Base-by-base conservation (phyloP, 2,113 vertebrate genomes). In the Rattus norvegicus region DNA sequence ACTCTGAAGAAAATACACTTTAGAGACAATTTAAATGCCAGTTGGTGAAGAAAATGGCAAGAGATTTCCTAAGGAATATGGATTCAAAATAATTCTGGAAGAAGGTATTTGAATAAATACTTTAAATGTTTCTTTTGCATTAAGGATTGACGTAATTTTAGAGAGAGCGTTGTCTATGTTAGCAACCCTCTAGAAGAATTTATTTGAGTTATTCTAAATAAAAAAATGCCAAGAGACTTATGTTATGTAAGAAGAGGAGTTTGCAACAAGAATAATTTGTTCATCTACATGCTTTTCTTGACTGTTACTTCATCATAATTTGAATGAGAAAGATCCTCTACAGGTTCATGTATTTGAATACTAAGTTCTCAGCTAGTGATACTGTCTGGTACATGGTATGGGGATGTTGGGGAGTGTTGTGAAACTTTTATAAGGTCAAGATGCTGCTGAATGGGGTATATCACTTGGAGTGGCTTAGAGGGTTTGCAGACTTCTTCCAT, bases 401-500 rank as follows among this genome's bases (percentile, higher is more conserved):
- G 67, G 30, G 4, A 69, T 36, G 67, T 2, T 36, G 33, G 0
- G 5, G 67, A 36, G 9, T 22, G 5, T 22, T 81, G 13, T n/a
- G 33, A 33, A 81, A n/a, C 4, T 0, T 56, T 22, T n/a, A 36
- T 33, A n/a, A 81, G 19, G 5, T 56, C 33, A 24, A n/a, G 33
- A 59, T 19, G n/a, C 56, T n/a, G 16, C 9, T 22, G 30, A 10
- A 56, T 36, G 17, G 33, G n/a, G 28, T 33, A 79, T 1, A 52
- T 17, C 36, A 39, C 1, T 39, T 61, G 20, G 5, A 24, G 2
- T 83, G 54, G 11, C 36, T 39, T 61, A 83, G 36, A n/a, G 20
- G 5, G 5, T 39, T n/a, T 39, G 13, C 0, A 6, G 12, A 22
- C 11, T 39, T 39, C 36, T 4, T n/a, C 11, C 2, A 24, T 24